Conservation (phyloP, 2,113 vertebrate species). For the Callithrix jacchus region DNA sequence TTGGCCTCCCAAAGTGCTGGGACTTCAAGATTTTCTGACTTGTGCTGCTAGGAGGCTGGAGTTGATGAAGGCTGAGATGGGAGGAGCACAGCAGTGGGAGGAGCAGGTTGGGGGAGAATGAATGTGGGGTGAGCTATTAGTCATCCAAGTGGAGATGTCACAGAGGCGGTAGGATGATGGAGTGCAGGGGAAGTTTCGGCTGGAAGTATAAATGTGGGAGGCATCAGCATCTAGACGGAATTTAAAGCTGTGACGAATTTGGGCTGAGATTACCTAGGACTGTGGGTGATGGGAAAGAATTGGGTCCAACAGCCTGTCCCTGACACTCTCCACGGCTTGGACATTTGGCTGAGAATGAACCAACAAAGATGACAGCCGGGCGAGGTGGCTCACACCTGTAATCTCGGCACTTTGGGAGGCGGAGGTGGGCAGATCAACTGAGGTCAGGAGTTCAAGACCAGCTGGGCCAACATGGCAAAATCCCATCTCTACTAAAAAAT, state of each 20-base stretch:
- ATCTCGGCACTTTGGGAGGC: too few species aligned
- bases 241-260: accelerated
- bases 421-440: too few species aligned
- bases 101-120: too few species aligned
- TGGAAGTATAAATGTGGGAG: not conserved
- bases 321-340: not conserved
- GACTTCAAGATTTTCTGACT: not conserved
- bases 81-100: not conserved
- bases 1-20: too few species aligned
- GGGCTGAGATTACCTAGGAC: not conserved
- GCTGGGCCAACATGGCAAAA: too few species aligned
- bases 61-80: too few species aligned
- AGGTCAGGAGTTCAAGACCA: too few species aligned
- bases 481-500: too few species aligned
- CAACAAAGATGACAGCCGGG: not conserved
- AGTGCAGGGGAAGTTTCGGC: too few species aligned
- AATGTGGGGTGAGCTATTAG: accelerated
- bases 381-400: too few species aligned
- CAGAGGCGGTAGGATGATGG: not conserved
- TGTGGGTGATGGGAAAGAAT: not conserved
- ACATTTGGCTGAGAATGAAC: not conserved
- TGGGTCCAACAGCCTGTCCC: not conserved
- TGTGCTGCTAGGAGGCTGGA: not conserved
- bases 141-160: accelerated
- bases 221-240: not conserved